phyloP scores from a whole-genome alignment of 2,797 vertebrate genomes.

The Molossus alvarezi region DNA sequence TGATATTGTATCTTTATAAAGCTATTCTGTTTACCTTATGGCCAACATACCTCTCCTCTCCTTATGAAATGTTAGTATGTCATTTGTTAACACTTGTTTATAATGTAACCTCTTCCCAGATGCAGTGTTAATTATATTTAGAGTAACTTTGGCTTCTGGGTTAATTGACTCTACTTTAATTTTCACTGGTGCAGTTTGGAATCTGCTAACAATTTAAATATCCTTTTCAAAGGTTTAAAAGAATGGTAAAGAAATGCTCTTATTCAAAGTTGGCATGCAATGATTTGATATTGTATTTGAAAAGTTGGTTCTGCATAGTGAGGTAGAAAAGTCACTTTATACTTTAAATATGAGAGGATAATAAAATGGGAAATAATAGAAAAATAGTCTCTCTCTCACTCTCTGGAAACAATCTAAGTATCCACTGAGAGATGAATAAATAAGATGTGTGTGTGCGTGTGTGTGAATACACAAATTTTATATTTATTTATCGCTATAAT shows the following conservation, averaged over 20 bases:
- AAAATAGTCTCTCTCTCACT: background rate
- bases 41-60: constrained; percentile 40
- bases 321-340: constrained; percentile 37
- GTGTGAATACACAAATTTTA: background rate
- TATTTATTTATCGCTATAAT: background rate
- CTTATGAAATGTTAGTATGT: constrained; percentile 51
- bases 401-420: background rate
- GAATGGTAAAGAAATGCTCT: constrained; percentile 18
- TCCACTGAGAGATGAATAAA: background rate
- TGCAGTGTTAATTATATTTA: constrained; percentile 75
- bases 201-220: constrained; percentile 66
- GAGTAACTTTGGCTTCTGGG: constrained; percentile 80
- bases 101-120: constrained; percentile 42
- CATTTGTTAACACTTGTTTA: constrained; percentile 70
- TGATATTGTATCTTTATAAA: background rate
- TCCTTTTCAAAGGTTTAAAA: constrained; percentile 68
- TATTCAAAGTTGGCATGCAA: background rate
- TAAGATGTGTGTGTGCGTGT: background rate
- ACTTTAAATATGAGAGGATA: constrained; percentile 42
- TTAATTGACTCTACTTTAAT: constrained; percentile 79
- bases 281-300: constrained; percentile 59
- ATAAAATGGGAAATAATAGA: background rate
- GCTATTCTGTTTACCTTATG: constrained; percentile 23
- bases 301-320: constrained; percentile 34
- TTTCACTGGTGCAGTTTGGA: constrained; percentile 62